These are phyloP conservation scores for Ramphastos sulfuratus DNA, from an alignment of 2,113 vertebrate species.

Conservation along the genomic window DNA sequence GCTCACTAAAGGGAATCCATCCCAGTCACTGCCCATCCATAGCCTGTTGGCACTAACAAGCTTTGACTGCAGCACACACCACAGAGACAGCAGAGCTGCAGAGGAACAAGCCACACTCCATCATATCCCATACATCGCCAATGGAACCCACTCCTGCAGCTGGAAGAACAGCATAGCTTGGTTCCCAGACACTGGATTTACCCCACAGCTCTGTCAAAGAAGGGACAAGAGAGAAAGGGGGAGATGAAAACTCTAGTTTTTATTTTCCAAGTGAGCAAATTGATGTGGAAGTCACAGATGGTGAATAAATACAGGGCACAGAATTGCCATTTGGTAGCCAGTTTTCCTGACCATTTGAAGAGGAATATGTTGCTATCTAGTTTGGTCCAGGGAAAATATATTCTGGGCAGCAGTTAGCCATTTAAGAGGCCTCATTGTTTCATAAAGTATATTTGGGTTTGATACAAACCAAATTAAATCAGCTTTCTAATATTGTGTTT, in stretches of 20 bases:
- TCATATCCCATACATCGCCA: background rate
- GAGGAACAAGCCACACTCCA: background rate
- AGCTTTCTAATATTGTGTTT: constrained; percentile 53
- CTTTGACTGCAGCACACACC: background rate
- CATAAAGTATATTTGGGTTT: constrained; percentile 66
- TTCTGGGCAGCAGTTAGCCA: constrained; percentile 56
- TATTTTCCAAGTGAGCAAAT: constrained; percentile 59
- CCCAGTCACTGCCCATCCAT: background rate
- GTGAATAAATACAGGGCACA: constrained; percentile 50
- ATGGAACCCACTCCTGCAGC: background rate
- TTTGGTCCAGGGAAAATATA: constrained; percentile 52
- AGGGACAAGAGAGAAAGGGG: background rate
- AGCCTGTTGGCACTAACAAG: background rate
- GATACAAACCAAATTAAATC: constrained; percentile 61
- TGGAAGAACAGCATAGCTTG: background rate
- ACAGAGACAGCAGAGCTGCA: background rate
- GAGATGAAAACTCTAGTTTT: background rate
- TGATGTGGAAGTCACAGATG: constrained; percentile 63
- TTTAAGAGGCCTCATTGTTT: constrained; percentile 63
- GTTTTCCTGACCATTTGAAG: constrained; percentile 53
- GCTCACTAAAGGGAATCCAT: background rate
- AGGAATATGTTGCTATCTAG: constrained; percentile 42
- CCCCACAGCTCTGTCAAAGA: constrained; percentile 4
- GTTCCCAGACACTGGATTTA: background rate
- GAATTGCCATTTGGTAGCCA: constrained; percentile 42